Percentiles rank a stretch among this genome's conserved stretches.
Evolutionary conservation across 2,888 invertebrate species (phyloP).

Genomic region (Epistrophe eligans): DNA sequence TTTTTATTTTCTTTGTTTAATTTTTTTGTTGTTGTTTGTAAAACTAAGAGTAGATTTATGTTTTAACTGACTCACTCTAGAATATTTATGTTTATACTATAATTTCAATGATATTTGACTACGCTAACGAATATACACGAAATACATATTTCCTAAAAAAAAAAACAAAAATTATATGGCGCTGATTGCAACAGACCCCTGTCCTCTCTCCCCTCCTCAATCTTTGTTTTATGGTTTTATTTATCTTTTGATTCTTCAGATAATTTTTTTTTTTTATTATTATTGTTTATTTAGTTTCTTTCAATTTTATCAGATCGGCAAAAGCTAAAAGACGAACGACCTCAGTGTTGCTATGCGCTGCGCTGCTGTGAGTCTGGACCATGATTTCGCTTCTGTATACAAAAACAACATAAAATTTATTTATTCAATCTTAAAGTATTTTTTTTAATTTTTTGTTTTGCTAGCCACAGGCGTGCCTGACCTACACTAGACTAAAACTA

Average conservation of each 20-base stretch:
- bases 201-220: too few species aligned
- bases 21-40: background rate
- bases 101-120: conserved; percentile 1
- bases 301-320: conserved; percentile 45
- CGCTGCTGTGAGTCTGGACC: conserved; percentile 38
- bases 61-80: background rate
- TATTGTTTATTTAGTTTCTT: conserved; percentile 50
- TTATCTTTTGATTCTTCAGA: background rate
- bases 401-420: conserved; percentile 11
- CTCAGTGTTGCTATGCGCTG: conserved; percentile 28
- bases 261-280: background rate
- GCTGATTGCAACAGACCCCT: background rate
- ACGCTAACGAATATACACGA: background rate
- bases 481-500: conserved; percentile 60
- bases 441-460: conserved; percentile 3
- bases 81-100: background rate
- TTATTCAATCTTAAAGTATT: conserved; percentile 34
- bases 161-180: background rate
- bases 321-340: conserved; percentile 54
- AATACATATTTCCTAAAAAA: background rate
- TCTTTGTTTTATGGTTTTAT: background rate
- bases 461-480: conserved; percentile 66
- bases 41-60: background rate
- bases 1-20: too few species aligned
- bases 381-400: background rate